A percentile compares a stretch with the other conserved stretches of the same genome.
Evolutionary conservation across 1,140 invertebrate species (phyloP).

Genomic region (Bombyx mandarina): DNA sequence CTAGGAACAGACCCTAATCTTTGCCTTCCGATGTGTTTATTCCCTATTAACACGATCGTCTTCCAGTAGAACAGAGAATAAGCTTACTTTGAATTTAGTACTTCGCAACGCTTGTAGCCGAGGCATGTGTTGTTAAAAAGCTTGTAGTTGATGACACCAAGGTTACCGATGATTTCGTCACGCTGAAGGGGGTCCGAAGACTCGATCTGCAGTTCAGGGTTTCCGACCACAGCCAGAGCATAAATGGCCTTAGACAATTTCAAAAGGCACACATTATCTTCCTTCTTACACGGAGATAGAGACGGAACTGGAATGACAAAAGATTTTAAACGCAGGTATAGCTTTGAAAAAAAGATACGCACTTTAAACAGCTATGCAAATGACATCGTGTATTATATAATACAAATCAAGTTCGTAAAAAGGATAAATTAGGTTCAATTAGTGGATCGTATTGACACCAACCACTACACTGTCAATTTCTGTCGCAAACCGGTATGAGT

Average conservation of each 20-base stretch:
- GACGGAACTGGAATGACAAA: conserved; percentile 3
- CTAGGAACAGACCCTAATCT: no score
- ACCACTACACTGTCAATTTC: no score
- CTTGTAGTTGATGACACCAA: conserved; percentile 6
- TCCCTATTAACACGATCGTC: neutral
- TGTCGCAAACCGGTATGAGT: no score
- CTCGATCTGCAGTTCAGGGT: conserved; percentile 6
- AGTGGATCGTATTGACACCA: no score
- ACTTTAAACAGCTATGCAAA: no score
- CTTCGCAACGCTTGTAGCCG: conserved; percentile 8
- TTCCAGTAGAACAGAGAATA: neutral
- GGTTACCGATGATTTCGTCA: conserved; percentile 2
- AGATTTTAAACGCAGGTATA: no score
- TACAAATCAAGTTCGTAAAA: no score
- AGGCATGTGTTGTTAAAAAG: conserved; percentile 2
- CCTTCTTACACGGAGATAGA: conserved; percentile 2
- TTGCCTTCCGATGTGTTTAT: no score
- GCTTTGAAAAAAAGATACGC: no score
- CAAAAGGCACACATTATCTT: conserved; percentile 5
- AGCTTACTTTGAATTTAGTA: conserved; percentile 10
- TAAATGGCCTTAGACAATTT: conserved; percentile 2
- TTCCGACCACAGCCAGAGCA: neutral
- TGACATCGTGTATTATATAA: no score
- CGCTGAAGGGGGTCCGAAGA: conserved; percentile 4
- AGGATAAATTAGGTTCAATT: no score